phyloP scores from a whole-genome alignment of 1,140 invertebrate genomes.

The Calosoma granatense region DNA sequence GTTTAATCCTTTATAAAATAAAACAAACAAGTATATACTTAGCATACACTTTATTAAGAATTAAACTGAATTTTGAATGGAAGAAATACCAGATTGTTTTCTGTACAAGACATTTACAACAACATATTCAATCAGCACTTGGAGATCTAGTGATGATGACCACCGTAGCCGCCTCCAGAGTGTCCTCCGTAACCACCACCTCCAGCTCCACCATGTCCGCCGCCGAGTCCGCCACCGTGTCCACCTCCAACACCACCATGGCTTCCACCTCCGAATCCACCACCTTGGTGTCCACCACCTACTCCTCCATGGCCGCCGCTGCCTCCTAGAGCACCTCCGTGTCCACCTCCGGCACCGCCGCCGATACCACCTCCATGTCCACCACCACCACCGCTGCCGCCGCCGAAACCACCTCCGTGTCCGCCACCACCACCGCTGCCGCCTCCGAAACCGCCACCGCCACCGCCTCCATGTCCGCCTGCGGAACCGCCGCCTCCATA shows the following conservation, averaged over 20 bases:
- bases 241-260: conserved; percentile 3
- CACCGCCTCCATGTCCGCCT: neutral
- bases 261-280: conserved; percentile 10
- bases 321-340: neutral
- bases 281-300: conserved; percentile 8
- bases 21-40: no score
- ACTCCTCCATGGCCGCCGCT: neutral
- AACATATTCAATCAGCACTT: no score
- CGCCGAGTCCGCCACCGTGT: neutral
- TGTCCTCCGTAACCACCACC: no score
- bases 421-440: conserved; percentile 1
- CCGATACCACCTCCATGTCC: neutral
- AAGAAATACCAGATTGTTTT: no score
- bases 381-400: neutral
- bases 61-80: no score
- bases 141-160: no score
- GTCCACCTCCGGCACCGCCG: conserved; percentile 1
- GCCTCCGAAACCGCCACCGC: conserved; percentile 6
- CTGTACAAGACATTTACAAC: no score
- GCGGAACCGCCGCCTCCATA: conserved; percentile 11
- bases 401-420: neutral
- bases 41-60: no score
- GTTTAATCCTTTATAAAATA: no score
- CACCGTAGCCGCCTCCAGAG: no score
- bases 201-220: conserved; percentile 2